Conservation (phyloP, 2,797 vertebrate species). For the Gambelia wislizenii region DNA sequence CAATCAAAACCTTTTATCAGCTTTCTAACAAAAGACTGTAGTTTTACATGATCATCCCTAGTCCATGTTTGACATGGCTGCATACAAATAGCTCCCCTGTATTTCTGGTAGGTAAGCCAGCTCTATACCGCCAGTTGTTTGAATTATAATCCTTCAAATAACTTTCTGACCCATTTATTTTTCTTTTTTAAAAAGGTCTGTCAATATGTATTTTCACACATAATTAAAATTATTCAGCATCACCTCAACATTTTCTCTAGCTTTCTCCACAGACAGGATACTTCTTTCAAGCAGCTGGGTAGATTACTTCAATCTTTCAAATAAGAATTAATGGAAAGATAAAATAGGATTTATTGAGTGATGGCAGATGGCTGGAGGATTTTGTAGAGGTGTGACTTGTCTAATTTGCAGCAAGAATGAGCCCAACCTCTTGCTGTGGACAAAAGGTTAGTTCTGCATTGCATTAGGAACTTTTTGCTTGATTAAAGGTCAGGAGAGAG, state of each 20-base stretch:
- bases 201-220: slow-evolving; percentile 20
- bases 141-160: slow-evolving; percentile 20
- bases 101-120: neutral
- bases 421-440: slow-evolving; percentile 55
- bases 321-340: slow-evolving; percentile 71
- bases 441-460: slow-evolving; percentile 61
- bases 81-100: neutral
- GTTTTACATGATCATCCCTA: neutral
- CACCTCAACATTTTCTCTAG: neutral
- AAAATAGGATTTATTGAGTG: slow-evolving; percentile 69
- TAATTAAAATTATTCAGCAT: slow-evolving; percentile 37
- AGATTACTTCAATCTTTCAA: slow-evolving; percentile 67
- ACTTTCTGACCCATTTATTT: slow-evolving; percentile 39
- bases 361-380: slow-evolving; percentile 67
- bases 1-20: neutral
- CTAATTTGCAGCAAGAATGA: slow-evolving; percentile 62
- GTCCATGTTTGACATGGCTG: neutral
- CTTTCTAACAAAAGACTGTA: neutral
- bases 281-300: slow-evolving; percentile 62
- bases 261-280: slow-evolving; percentile 27
- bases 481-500: slow-evolving; percentile 39
- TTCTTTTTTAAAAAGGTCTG: slow-evolving; percentile 20
- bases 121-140: neutral
- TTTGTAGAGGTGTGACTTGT: slow-evolving; percentile 61
- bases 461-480: slow-evolving; percentile 46